Evolutionary conservation across 2,113 vertebrate genomes (phyloP).

Genomic region (Dromaius novaehollandiae): DNA sequence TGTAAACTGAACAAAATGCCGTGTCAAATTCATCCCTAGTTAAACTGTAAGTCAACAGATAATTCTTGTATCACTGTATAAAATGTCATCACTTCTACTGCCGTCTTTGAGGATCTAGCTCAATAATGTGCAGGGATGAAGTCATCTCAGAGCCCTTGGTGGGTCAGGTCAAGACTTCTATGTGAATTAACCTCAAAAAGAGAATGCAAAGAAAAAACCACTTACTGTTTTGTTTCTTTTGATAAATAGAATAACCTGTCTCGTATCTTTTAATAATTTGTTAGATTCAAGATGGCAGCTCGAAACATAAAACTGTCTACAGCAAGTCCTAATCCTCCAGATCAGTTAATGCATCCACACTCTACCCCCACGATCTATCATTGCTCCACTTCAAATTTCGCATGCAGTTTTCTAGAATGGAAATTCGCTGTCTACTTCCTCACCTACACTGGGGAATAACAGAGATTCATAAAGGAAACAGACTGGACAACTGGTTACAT

Average conservation of each 20-base stretch:
- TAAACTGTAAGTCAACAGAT: slow-evolving; percentile 13
- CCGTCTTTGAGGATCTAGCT: background rate
- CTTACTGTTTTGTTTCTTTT: background rate
- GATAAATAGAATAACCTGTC: background rate
- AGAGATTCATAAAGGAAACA: background rate
- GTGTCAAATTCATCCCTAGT: background rate
- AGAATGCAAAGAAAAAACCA: background rate
- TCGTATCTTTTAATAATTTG: background rate
- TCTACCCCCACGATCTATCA: background rate
- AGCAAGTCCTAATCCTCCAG: background rate
- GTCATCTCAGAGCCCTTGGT: background rate
- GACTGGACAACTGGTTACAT: background rate
- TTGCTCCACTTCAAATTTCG: background rate
- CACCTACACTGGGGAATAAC: background rate
- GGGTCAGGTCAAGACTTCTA: background rate
- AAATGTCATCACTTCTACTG: background rate
- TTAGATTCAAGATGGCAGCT: background rate
- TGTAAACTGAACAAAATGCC: slow-evolving; percentile 10
- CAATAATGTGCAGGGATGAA: background rate
- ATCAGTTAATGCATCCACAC: too few relatives aligned
- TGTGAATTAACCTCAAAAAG: background rate
- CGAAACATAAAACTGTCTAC: background rate
- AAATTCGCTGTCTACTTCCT: background rate
- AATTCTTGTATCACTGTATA: background rate
- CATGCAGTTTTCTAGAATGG: background rate